Evolutionary conservation across 1,140 invertebrate species (phyloP), one percentile per base, ranked within the genome.

Genomic region (Platorchestia sp.): DNA sequence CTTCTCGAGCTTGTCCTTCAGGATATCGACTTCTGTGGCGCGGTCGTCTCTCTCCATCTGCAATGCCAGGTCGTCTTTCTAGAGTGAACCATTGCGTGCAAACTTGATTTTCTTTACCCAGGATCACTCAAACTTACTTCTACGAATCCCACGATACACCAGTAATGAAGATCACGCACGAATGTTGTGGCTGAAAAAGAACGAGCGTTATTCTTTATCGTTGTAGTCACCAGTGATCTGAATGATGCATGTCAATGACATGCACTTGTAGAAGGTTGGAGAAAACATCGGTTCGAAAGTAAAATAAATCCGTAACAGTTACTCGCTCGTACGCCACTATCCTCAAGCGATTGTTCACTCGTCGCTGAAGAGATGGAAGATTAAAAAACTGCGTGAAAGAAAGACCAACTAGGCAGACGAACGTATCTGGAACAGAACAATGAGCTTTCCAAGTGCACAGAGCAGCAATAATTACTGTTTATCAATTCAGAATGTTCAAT

Each of bases 1-100:
- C 97, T 99, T 99, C 95, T 99, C 99, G 47, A 99, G 97, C 97
- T 99, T 99, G 87, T 99, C 99, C 97, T 99, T 99, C 42, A 99
- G 97, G 95, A 99, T 98, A 96, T 99, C 98, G 47, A 99, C 97
- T 97, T 99, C 99, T 41, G 98, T 98, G 41, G 98, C 96, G 42
- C 98, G 98, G 97, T 99, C 98, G 96, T 99, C 98, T 96, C 98
- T 97, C 97, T 99, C 99, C 97, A 99, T 98, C 98, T 99, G 97
- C 95, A 96, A 95, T 42, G 10, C 59, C 59, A 75, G 59, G 59
- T 10, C 59, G 59, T 75, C 59, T 75, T 75, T 75, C 7, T 75
- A 75, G 59, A 75, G 36, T 36, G 59, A 3, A 36, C 59, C 27
- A 36, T 75, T 36, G 3, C 3, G 59, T 36, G 36, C 10, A 75